phyloP scores from a whole-genome alignment of 64 coral and sea anemone genomes.

The Montipora capricornis region DNA sequence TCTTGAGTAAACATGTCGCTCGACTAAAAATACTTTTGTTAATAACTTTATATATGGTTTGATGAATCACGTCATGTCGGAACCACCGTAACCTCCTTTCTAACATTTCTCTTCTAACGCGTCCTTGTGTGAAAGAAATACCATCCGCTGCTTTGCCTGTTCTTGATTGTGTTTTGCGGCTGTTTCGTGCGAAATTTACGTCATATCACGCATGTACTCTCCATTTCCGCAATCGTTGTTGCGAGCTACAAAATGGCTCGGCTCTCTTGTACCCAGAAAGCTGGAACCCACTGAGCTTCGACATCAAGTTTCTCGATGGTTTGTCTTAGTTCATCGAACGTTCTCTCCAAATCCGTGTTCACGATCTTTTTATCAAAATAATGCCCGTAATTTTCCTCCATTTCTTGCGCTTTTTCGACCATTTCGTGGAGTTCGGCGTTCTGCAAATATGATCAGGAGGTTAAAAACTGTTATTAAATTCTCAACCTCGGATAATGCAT shows the following conservation, averaged over 20 bases:
- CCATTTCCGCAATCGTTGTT: background rate
- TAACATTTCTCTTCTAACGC: background rate
- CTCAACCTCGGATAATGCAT: too few species aligned
- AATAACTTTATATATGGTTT: background rate
- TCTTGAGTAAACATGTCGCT: background rate
- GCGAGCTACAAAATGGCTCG: conserved; percentile 6
- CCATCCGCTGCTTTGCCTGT: background rate
- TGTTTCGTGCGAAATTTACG: background rate
- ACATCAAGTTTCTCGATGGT: conserved; percentile 84
- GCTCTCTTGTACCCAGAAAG: conserved; percentile 70
- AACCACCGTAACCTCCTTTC: background rate
- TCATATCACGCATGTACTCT: background rate
- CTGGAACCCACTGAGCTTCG: conserved; percentile 92
- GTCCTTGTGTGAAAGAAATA: conserved; percentile 15
- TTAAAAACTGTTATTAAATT: too few species aligned
- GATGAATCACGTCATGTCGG: background rate
- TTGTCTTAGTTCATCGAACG: conserved; percentile 91
- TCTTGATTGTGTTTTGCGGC: background rate
- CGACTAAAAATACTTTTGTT: background rate
- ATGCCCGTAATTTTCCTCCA: conserved; percentile 94
- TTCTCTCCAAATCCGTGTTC: conserved; percentile 95
- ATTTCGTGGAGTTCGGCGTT: conserved; percentile 56
- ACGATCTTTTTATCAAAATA: conserved; percentile 96
- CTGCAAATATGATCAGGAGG: conserved; percentile 26
- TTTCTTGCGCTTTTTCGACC: conserved; percentile 84